phyloP scores from a whole-genome alignment of 2,888 invertebrate genomes.

The Halictus ligatus region DNA sequence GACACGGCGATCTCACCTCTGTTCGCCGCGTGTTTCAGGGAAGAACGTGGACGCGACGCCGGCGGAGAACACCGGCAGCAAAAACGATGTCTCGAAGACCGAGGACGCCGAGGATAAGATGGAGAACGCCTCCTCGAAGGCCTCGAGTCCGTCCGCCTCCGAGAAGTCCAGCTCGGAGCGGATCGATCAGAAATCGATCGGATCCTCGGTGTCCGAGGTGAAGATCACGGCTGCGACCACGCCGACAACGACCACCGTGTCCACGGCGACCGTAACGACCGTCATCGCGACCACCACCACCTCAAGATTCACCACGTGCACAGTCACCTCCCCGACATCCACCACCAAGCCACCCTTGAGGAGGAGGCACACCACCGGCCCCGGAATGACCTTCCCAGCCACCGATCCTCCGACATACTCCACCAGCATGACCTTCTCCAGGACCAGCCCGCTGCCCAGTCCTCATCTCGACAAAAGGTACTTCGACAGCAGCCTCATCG shows the following conservation, averaged over 20 bases:
- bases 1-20: background rate
- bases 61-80: constrained; percentile 23
- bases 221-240: constrained; percentile 36
- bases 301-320: constrained; percentile 79
- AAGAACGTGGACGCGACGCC: constrained; percentile 72
- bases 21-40: constrained; percentile 64
- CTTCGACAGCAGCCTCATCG: constrained; percentile 93
- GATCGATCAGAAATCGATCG: constrained; percentile 78
- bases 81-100: constrained; percentile 56
- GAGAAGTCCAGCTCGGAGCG: constrained; percentile 81
- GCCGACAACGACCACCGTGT: background rate
- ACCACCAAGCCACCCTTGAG: constrained; percentile 78
- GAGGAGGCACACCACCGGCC: constrained; percentile 80
- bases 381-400: constrained; percentile 82
- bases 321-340: constrained; percentile 81
- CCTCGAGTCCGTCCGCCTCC: constrained; percentile 79
- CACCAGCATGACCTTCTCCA: constrained; percentile 82
- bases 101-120: constrained; percentile 71
- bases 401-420: constrained; percentile 82
- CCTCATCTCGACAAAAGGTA: constrained; percentile 92
- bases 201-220: constrained; percentile 70
- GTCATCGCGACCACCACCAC: constrained; percentile 54
- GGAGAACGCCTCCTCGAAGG: constrained; percentile 75
- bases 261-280: constrained; percentile 22
- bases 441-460: constrained; percentile 85